Evolutionary conservation across 2,113 vertebrate species (phyloP).

Genomic region (Pelecanus crispus): DNA sequence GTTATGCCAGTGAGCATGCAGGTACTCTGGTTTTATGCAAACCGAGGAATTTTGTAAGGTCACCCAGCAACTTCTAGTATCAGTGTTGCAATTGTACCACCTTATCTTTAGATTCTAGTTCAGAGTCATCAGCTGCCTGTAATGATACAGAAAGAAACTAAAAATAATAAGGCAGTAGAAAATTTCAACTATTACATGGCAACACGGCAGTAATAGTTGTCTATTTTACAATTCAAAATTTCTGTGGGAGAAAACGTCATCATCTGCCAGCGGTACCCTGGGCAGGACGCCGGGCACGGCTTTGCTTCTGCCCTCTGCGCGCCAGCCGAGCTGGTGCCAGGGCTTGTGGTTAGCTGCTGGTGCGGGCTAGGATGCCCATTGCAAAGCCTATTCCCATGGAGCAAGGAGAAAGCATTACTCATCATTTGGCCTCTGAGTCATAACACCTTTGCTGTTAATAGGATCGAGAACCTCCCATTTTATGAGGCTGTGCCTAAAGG

Average conservation of each 20-base stretch:
- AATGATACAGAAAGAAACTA: background rate
- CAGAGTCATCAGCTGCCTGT: background rate
- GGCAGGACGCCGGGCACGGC: background rate
- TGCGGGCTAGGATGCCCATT: background rate
- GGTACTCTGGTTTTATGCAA: background rate
- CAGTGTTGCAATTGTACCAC: background rate
- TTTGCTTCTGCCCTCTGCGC: background rate
- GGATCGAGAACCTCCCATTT: background rate
- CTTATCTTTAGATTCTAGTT: background rate
- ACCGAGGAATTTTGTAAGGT: background rate
- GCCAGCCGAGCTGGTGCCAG: background rate
- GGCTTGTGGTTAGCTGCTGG: background rate
- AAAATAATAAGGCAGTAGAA: background rate
- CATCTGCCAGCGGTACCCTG: background rate
- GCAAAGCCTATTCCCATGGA: background rate
- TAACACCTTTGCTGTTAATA: background rate
- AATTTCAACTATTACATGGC: background rate
- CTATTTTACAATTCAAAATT: background rate
- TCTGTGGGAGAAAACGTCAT: background rate
- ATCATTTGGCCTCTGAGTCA: slow-evolving; percentile 6
- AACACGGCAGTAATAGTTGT: background rate
- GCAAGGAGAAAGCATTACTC: background rate
- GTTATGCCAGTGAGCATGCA: background rate
- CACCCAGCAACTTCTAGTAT: background rate
- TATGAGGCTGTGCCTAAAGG: slow-evolving; percentile 23